Evolutionary conservation across 2,113 vertebrate species (phyloP).

Genomic region (Syngnathus typhle): DNA sequence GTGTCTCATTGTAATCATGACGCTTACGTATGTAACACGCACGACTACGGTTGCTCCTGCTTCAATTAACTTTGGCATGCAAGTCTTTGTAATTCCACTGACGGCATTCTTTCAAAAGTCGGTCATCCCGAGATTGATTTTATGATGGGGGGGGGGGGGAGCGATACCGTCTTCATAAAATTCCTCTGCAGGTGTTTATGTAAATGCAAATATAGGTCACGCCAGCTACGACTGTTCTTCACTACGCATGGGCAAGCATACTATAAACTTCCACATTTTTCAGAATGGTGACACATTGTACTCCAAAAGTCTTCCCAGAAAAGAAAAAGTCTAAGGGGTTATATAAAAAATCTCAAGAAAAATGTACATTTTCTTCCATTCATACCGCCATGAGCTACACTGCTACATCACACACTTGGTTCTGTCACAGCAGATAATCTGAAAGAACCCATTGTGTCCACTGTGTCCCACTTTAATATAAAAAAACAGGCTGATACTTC

Average conservation of each 20-base stretch:
- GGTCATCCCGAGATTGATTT: not conserved
- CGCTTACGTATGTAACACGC: too few relatives aligned
- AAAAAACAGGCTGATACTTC: constrained; percentile 29
- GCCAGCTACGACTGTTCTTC: not conserved
- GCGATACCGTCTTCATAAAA: not conserved
- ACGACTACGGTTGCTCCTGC: not conserved
- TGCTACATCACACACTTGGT: constrained; percentile 4
- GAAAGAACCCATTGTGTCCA: constrained; percentile 21
- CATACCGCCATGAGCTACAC: constrained; percentile 1
- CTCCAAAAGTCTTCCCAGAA: not conserved
- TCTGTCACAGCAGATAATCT: constrained; percentile 10
- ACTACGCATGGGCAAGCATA: not conserved
- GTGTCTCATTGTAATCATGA: too few relatives aligned
- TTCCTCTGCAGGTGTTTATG: not conserved
- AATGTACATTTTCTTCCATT: not conserved
- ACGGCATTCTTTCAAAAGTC: not conserved
- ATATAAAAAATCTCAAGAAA: not conserved
- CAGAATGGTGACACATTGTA: too few relatives aligned
- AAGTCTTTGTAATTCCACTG: not conserved
- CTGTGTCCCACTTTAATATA: constrained; percentile 40
- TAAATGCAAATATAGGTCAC: not conserved
- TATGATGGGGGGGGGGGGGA: not conserved
- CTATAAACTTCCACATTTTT: too few relatives aligned
- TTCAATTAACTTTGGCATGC: not conserved
- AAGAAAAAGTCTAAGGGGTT: not conserved